Percentiles rank a stretch among this genome's conserved stretches.
Evolutionary conservation across 2,113 vertebrate genomes (phyloP).

Genomic region (Nothoprocta pentlandii): DNA sequence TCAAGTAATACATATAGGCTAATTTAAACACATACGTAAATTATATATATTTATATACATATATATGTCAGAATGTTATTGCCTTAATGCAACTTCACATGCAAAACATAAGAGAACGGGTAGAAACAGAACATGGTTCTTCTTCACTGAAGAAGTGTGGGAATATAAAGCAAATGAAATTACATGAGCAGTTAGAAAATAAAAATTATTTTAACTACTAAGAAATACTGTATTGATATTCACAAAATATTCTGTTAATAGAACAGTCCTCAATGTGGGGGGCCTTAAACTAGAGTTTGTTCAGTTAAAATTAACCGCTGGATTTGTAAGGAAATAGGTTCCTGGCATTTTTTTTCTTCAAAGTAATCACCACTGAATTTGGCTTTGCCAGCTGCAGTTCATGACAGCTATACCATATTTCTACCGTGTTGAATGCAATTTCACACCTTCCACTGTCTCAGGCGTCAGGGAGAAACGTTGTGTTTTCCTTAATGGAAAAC

Average conservation of each 20-base stretch:
- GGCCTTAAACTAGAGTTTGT: not conserved
- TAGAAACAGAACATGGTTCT: not conserved
- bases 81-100: not conserved
- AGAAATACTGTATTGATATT: not conserved
- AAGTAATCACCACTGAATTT: not conserved
- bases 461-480: not conserved
- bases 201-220: not conserved
- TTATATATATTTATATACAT: too few relatives aligned
- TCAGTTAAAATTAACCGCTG: not conserved
- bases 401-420: not conserved
- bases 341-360: not conserved
- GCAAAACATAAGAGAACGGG: not conserved
- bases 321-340: not conserved
- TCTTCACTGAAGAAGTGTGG: not conserved
- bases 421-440: not conserved
- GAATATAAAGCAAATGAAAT: not conserved
- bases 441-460: not conserved
- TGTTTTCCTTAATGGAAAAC: not conserved
- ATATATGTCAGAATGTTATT: not conserved
- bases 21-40: not conserved
- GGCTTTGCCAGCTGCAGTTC: not conserved
- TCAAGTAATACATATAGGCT: rapidly evolving
- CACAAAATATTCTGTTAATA: not conserved
- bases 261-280: not conserved
- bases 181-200: not conserved